phyloP scores from a whole-genome alignment of 2,888 invertebrate genomes.

The Hypselothyrea guttata region DNA sequence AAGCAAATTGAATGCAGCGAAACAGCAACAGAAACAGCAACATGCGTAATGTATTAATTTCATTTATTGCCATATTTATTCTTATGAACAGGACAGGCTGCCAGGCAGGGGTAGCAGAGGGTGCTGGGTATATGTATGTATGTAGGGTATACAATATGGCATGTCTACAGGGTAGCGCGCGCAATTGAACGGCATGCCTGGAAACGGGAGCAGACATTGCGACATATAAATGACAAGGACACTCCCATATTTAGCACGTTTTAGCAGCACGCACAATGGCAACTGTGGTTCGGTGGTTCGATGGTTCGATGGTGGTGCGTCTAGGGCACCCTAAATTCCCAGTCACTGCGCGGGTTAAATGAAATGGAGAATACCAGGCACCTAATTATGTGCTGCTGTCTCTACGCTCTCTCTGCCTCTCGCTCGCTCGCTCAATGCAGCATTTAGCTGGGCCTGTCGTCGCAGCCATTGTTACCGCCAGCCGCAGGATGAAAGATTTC shows the following conservation, averaged over 20 bases:
- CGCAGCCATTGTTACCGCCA: constrained; percentile 76
- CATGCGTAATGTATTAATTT: constrained; percentile 77
- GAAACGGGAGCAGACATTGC: constrained; percentile 63
- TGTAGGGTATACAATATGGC: too few relatives aligned
- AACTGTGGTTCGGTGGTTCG: constrained; percentile 47
- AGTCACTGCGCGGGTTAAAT: constrained; percentile 72
- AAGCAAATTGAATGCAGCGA: too few relatives aligned
- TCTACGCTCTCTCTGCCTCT: too few relatives aligned
- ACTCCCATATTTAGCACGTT: constrained; percentile 81
- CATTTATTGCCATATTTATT: constrained; percentile 78
- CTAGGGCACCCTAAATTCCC: constrained; percentile 63
- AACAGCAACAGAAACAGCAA: too few relatives aligned
- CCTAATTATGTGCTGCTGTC: constrained; percentile 63
- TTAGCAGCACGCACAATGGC: constrained; percentile 67
- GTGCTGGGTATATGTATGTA: not conserved
- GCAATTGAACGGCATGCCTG: constrained; percentile 38
- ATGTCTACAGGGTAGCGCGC: constrained; percentile 23
- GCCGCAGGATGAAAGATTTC: constrained; percentile 66
- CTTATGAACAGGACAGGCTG: too few relatives aligned
- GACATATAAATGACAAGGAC: constrained; percentile 80
- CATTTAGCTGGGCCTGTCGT: constrained; percentile 71
- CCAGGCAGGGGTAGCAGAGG: too few relatives aligned
- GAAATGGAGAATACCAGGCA: constrained; percentile 80
- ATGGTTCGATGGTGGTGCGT: constrained; percentile 28
- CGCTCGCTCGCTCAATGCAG: constrained; percentile 44